Evolutionary conservation across 2,888 invertebrate genomes (phyloP), one percentile per base, ranked within the genome.

Genomic region (Cetonia aurata): DNA sequence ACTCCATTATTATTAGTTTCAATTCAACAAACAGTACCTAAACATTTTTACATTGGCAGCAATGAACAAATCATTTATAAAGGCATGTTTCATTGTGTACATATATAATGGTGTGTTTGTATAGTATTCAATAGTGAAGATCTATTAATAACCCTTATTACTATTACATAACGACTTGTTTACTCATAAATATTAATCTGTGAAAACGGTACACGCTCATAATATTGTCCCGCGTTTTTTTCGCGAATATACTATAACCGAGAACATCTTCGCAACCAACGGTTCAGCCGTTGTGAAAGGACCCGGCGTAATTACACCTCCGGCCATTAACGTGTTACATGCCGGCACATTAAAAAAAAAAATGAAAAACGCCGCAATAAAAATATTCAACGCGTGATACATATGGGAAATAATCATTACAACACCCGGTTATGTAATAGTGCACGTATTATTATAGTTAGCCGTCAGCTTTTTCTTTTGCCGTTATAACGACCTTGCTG

Each of bases 401-500:
- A 69, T 69, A 69, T 69, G 69, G 69, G 69, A 69, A 69, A 69
- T 69, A 69, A 69, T 6, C 37, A 3, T 69, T 69, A 69, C 60
- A 62, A 62, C 57, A 69, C 41, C n/a, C 46, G 19, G 46, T 69
- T 69, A 69, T 69, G 69, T 69, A 69, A 69, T 10, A 42, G 52
- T 12, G 44, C 67, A 37, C 33, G 57, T 60, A 69, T 69, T 41
- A 67, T 52, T 55, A 62, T 62, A 37, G 53, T 65, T 60, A 56
- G 37, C 50, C 31, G 62, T 44, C 55, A 62, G 62, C 69, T 69
- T 69, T 69, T 69, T 62, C 69, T 69, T 69, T 69, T 69, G 69
- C 69, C 62, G 69, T 69, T 69, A 69, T 62, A 62, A 53, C 69
- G 69, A 53, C 69, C 69, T 69, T 69, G 69, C 33, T 60, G 41